Evolutionary conservation across 2,797 vertebrate species (phyloP).

Genomic region (Gastrophryne carolinensis): DNA sequence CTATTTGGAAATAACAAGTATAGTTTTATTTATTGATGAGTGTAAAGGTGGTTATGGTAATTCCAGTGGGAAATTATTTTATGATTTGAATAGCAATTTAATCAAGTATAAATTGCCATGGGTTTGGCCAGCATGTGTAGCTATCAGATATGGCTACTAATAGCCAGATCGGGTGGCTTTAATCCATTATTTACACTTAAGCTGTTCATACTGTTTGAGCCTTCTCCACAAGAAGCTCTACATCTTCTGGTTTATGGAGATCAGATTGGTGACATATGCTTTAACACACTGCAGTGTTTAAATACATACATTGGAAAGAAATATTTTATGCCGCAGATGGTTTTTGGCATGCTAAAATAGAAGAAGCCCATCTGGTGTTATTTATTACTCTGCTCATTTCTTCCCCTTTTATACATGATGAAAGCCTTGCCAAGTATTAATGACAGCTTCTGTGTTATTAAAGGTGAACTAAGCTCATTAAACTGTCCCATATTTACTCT

Average conservation of each 20-base stretch:
- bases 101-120: too few species aligned
- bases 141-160: too few species aligned
- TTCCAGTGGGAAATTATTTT: too few species aligned
- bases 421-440: slow-evolving; percentile 17
- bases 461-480: background rate
- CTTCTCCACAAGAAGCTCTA: background rate
- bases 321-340: slow-evolving; percentile 49
- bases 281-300: slow-evolving; percentile 32
- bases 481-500: background rate
- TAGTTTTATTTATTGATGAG: too few species aligned
- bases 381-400: slow-evolving; percentile 19
- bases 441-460: background rate
- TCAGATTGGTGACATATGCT: slow-evolving; percentile 38
- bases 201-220: too few species aligned
- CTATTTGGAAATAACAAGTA: too few species aligned
- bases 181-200: too few species aligned
- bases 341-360: slow-evolving; percentile 48
- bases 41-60: too few species aligned
- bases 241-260: background rate
- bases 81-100: too few species aligned
- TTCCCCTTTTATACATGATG: background rate
- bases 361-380: slow-evolving; percentile 44
- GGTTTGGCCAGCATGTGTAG: too few species aligned
- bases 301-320: slow-evolving; percentile 43
- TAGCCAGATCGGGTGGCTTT: too few species aligned